A percentile compares a stretch with the other conserved stretches of the same genome.
Conservation (phyloP, 2,888 invertebrate genomes). For the Eristalis intricaria region DNA sequence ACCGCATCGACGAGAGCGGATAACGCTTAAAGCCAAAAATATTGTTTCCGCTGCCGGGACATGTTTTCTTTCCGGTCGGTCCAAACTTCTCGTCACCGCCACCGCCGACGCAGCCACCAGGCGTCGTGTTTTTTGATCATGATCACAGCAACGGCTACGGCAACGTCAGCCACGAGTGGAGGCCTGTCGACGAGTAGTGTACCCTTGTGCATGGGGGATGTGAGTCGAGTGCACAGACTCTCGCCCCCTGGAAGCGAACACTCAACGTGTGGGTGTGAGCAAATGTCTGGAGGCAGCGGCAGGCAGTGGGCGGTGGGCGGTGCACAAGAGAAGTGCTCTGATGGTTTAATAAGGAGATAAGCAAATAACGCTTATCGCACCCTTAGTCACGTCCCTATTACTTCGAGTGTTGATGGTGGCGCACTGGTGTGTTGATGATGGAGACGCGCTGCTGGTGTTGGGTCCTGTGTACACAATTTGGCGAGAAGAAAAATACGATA, state of each 20-base stretch:
- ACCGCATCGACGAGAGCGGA: constrained; percentile 44
- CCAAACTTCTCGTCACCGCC: constrained; percentile 51
- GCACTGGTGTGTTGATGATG: constrained; percentile 16
- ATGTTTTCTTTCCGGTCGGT: constrained; percentile 71
- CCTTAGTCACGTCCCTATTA: constrained; percentile 72
- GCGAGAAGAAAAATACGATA: constrained; percentile 57
- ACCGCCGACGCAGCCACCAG: background rate
- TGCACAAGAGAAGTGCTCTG: constrained; percentile 58
- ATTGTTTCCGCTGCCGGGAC: constrained; percentile 71
- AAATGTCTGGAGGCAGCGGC: background rate
- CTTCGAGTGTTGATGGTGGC: constrained; percentile 67
- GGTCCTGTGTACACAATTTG: constrained; percentile 65
- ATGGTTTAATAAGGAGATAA: constrained; percentile 72
- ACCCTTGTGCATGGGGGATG: constrained; percentile 34
- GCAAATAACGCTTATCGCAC: constrained; percentile 72
- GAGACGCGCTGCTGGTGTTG: constrained; percentile 37
- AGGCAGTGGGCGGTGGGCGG: constrained; percentile 2
- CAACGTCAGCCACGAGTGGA: constrained; percentile 16
- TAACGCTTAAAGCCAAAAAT: constrained; percentile 71
- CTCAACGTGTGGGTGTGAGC: background rate
- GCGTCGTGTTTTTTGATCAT: constrained; percentile 55
- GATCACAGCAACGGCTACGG: constrained; percentile 48
- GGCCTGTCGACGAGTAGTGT: constrained; percentile 9
- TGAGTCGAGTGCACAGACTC: constrained; percentile 42
- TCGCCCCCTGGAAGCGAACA: constrained; percentile 23